These are phyloP conservation scores for Metridium senile DNA, from an alignment of 92 coral and sea anemone genomes.

Conservation along the genomic window DNA sequence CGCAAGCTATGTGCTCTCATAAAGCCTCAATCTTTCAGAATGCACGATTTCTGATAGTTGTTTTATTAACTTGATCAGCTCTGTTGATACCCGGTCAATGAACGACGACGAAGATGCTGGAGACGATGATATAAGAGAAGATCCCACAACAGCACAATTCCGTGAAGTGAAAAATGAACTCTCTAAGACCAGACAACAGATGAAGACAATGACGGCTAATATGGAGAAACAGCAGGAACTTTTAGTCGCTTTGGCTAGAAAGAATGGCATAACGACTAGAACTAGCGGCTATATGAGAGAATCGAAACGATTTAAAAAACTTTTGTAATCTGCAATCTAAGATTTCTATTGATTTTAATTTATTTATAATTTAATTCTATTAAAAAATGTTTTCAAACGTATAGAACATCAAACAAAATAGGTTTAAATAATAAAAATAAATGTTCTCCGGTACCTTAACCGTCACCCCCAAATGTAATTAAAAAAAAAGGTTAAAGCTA, in stretches of 20 bases:
- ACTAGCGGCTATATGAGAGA: background rate
- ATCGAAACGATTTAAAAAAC: background rate
- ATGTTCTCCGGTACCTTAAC: too few species aligned
- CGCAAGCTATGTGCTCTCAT: too few species aligned
- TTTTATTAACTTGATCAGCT: background rate
- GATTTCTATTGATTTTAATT: too few species aligned
- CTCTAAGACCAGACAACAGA: conserved; percentile 31
- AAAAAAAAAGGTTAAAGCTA: too few species aligned
- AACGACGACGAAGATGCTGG: conserved; percentile 5
- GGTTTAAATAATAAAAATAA: too few species aligned
- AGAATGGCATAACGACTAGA: conserved; percentile 13
- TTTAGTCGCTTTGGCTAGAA: conserved; percentile 24
- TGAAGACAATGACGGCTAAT: conserved; percentile 21
- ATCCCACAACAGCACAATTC: conserved; percentile 7
- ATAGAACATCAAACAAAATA: too few species aligned
- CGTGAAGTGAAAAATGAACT: conserved; percentile 31
- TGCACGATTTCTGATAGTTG: too few species aligned
- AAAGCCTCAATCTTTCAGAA: too few species aligned
- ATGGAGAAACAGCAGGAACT: conserved; percentile 30
- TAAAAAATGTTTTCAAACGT: too few species aligned
- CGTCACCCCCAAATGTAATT: too few species aligned
- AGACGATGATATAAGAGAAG: conserved; percentile 28
- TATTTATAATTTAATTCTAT: too few species aligned
- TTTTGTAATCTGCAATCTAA: background rate
- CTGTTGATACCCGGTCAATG: background rate